Percentiles rank a stretch among this genome's conserved stretches.
Conservation (phyloP, 2,888 invertebrate genomes). For the Anthrax anthrax region DNA sequence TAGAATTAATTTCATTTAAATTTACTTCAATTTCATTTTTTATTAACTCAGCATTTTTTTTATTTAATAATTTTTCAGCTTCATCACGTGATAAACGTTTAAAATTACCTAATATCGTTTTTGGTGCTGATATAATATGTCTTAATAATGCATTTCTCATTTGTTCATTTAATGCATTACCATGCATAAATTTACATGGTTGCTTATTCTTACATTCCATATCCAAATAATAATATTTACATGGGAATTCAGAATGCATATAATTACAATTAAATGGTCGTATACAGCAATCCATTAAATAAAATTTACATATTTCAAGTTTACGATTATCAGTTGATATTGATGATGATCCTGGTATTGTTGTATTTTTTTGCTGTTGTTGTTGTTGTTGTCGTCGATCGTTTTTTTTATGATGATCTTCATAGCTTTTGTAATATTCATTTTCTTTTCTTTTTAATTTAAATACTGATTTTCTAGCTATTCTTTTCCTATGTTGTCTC, state of each 20-base stretch:
- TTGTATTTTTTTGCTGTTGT: background rate
- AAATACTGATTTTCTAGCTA: no score
- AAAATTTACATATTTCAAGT: conserved; percentile 10
- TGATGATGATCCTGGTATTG: background rate
- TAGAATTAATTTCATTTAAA: background rate
- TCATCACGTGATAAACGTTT: conserved; percentile 3
- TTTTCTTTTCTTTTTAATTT: no score
- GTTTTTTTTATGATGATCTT: no score
- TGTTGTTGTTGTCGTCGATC: no score
- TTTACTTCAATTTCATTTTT: background rate
- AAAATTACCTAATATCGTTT: conserved; percentile 8
- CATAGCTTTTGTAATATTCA: no score
- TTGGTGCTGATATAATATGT: conserved; percentile 7
- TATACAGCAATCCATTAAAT: conserved; percentile 7
- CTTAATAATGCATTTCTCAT: conserved; percentile 6
- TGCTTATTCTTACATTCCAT: conserved; percentile 5
- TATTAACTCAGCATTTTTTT: background rate
- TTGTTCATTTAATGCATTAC: conserved; percentile 4
- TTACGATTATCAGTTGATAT: background rate
- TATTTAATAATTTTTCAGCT: conserved; percentile 1
- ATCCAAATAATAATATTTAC: conserved; percentile 8
- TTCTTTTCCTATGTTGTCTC: no score
- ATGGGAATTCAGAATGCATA: conserved; percentile 10
- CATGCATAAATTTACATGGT: conserved; percentile 8
- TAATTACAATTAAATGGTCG: conserved; percentile 5